These are phyloP conservation scores for Excalfactoria chinensis DNA, from an alignment of 2,113 vertebrate species.

Conservation along the genomic window DNA sequence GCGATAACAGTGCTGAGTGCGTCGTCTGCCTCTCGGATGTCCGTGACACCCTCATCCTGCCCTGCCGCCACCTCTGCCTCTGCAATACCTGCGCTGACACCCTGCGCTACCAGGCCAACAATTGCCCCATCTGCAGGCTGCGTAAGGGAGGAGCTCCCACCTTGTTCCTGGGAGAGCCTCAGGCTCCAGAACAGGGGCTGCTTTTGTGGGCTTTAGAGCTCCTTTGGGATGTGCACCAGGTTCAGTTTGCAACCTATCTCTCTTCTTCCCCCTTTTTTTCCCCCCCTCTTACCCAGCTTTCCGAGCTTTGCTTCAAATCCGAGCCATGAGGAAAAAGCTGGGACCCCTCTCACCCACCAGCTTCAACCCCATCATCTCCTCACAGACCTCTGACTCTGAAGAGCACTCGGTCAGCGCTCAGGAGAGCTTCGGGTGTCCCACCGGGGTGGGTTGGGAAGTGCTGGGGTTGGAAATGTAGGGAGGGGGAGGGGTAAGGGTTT, in stretches of 20 bases:
- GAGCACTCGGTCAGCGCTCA: conserved; percentile 89
- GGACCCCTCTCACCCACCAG: conserved; percentile 88
- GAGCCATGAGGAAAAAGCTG: conserved; percentile 96
- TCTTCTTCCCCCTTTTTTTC: background rate
- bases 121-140: conserved; percentile 95
- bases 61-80: conserved; percentile 94
- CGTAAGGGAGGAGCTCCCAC: conserved; percentile 78
- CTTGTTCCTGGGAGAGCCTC: background rate
- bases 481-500: fast-evolving
- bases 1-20: conserved; percentile 97
- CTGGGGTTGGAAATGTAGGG: fast-evolving
- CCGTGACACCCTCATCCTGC: conserved; percentile 95
- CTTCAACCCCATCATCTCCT: conserved; percentile 94
- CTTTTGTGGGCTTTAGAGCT: fast-evolving
- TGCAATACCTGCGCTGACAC: conserved; percentile 96
- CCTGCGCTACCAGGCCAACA: conserved; percentile 96
- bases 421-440: background rate
- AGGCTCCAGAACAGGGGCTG: background rate
- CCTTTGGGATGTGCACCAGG: background rate
- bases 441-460: background rate
- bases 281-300: conserved; percentile 82
- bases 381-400: conserved; percentile 94
- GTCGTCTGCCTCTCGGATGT: conserved; percentile 97
- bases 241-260: background rate
- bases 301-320: conserved; percentile 96